A percentile compares a stretch with the other conserved stretches of the same genome.
These are phyloP conservation scores for Drosophila repleta DNA, from an alignment of 1,140 invertebrate species.

Conservation along the genomic window DNA sequence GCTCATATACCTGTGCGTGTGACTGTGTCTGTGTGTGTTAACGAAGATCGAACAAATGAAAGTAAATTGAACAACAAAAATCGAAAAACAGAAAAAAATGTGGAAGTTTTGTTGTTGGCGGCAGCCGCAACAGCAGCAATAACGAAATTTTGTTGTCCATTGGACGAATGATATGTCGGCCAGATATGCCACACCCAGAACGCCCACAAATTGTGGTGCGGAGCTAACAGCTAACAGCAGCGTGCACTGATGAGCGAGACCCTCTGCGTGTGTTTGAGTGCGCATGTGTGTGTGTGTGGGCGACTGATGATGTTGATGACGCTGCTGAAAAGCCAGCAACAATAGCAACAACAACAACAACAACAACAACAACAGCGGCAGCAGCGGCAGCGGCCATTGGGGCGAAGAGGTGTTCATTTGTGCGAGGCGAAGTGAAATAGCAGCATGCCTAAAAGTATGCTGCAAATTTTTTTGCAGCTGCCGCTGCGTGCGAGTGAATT, in stretches of 20 bases:
- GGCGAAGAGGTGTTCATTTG: slow-evolving; percentile 72
- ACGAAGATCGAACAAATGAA: slow-evolving; percentile 37
- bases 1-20: neutral
- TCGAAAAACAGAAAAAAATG: neutral
- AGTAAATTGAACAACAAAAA: slow-evolving; percentile 37
- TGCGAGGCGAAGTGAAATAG: slow-evolving; percentile 78
- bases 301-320: slow-evolving; percentile 62
- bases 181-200: slow-evolving; percentile 78
- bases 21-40: neutral
- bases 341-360: slow-evolving; percentile 27
- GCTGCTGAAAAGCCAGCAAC: slow-evolving; percentile 56
- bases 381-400: neutral
- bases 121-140: slow-evolving; percentile 30
- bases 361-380: neutral
- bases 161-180: slow-evolving; percentile 72
- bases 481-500: slow-evolving; percentile 49
- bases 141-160: slow-evolving; percentile 52
- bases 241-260: slow-evolving; percentile 58
- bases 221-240: slow-evolving; percentile 72
- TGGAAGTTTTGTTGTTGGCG: slow-evolving; percentile 8
- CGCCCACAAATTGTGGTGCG: slow-evolving; percentile 77
- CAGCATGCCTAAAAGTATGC: slow-evolving; percentile 81
- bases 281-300: slow-evolving; percentile 5
- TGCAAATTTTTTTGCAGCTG: slow-evolving; percentile 49
- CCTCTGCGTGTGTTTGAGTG: neutral